These are phyloP conservation scores for Anoura caudifer DNA, from an alignment of 2,113 vertebrate species.

Conservation along the genomic window DNA sequence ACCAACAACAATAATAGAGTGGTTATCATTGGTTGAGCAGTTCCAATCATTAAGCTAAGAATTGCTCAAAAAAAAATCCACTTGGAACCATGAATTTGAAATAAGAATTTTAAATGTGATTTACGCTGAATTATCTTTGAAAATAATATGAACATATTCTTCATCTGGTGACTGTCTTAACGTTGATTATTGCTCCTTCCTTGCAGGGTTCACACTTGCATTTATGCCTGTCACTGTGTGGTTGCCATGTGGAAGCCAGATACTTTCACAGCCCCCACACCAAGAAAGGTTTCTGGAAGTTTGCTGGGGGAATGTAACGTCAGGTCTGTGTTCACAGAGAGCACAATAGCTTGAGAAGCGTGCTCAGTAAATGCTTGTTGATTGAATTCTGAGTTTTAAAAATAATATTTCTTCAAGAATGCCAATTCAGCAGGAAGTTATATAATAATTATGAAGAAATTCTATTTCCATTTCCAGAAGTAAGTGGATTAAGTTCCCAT, in stretches of 20 bases:
- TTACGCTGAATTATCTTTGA: background rate
- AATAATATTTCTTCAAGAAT: conserved; percentile 31
- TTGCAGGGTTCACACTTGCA: background rate
- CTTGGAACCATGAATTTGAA: background rate
- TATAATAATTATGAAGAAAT: conserved; percentile 9
- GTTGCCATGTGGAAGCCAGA: background rate
- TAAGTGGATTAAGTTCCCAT: background rate
- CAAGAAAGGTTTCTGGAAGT: background rate
- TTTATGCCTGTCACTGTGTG: background rate
- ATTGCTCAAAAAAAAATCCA: background rate
- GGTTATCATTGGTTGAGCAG: background rate
- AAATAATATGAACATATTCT: background rate
- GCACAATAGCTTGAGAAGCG: background rate
- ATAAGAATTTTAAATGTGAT: conserved; percentile 21
- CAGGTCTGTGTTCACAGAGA: background rate
- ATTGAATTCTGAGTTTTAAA: conserved; percentile 28
- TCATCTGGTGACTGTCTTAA: background rate
- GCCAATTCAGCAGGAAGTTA: background rate
- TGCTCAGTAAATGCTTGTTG: background rate
- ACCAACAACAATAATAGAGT: background rate
- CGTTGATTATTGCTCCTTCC: background rate
- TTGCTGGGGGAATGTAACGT: background rate
- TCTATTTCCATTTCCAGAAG: background rate
- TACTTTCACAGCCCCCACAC: background rate
- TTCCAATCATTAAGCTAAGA: conserved; percentile 1